These are phyloP conservation scores for Orchesella cincta DNA, from an alignment of 1,140 invertebrate species.

Conservation along the genomic window DNA sequence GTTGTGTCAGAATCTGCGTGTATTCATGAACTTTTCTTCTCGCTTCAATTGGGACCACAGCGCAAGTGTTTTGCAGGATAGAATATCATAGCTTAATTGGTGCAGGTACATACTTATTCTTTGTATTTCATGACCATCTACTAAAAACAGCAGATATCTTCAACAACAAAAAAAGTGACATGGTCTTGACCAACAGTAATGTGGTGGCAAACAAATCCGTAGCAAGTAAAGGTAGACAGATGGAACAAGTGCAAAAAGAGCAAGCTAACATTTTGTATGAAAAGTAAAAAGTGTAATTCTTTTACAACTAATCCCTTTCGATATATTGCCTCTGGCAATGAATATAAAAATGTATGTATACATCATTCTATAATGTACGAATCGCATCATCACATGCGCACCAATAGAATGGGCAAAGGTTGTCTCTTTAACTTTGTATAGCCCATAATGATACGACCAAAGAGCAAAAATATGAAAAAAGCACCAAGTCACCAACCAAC, in stretches of 20 bases:
- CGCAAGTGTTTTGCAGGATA: too few species aligned
- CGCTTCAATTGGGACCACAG: too few species aligned
- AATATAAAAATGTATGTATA: neutral
- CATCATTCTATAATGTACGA: neutral
- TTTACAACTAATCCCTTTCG: neutral
- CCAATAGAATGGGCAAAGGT: neutral
- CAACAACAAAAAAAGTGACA: constrained; percentile 8
- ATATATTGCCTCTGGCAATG: neutral
- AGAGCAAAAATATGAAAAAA: too few species aligned
- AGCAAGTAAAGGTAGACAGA: neutral
- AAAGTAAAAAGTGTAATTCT: neutral
- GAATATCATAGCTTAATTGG: too few species aligned
- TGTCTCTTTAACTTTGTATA: neutral
- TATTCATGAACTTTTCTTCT: too few species aligned
- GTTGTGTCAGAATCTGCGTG: too few species aligned
- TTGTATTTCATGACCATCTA: too few species aligned
- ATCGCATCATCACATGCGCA: neutral
- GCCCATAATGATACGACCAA: neutral
- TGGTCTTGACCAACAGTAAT: constrained; percentile 17
- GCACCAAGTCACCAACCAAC: too few species aligned
- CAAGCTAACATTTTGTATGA: neutral
- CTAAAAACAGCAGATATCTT: too few species aligned
- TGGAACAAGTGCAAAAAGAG: neutral
- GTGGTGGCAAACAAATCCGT: neutral
- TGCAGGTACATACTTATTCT: too few species aligned